A percentile compares a stretch with the other conserved stretches of the same genome.
phyloP scores from a whole-genome alignment of 2,888 invertebrate species.

The Stenolophus ochropezus region DNA sequence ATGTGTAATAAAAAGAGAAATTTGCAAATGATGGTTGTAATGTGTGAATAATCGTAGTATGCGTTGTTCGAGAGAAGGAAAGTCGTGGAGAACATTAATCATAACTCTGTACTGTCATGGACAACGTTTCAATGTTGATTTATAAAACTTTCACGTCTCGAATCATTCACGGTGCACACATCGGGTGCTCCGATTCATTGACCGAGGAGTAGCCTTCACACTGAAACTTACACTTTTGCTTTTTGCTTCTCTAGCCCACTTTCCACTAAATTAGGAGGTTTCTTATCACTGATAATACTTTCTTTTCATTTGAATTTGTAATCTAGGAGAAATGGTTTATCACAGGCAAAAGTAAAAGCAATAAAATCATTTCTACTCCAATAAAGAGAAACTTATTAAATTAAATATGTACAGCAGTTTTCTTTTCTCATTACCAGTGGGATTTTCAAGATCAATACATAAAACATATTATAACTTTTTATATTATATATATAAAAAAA shows the following conservation, averaged over 20 bases:
- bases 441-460: too few relatives aligned
- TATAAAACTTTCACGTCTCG: conserved; percentile 43
- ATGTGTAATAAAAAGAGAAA: background rate
- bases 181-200: conserved; percentile 45
- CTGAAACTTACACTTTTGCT: conserved; percentile 61
- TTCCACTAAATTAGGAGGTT: conserved; percentile 29
- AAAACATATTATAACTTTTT: too few relatives aligned
- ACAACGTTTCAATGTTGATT: conserved; percentile 33
- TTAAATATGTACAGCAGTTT: too few relatives aligned
- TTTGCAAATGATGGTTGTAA: background rate
- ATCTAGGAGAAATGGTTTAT: conserved; percentile 28
- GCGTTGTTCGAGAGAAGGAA: too few relatives aligned
- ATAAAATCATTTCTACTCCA: background rate
- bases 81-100: too few relatives aligned
- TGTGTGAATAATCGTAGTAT: too few relatives aligned
- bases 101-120: conserved; percentile 38
- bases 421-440: too few relatives aligned
- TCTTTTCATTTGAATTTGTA: conserved; percentile 33
- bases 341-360: conserved; percentile 24
- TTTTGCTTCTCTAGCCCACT: conserved; percentile 59
- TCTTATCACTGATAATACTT: conserved; percentile 8
- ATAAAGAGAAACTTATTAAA: too few relatives aligned
- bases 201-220: conserved; percentile 62
- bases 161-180: conserved; percentile 44
- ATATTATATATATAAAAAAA: too few relatives aligned